These are phyloP conservation scores for Alethe diademata DNA, from an alignment of 2,113 vertebrate species.

Conservation along the genomic window DNA sequence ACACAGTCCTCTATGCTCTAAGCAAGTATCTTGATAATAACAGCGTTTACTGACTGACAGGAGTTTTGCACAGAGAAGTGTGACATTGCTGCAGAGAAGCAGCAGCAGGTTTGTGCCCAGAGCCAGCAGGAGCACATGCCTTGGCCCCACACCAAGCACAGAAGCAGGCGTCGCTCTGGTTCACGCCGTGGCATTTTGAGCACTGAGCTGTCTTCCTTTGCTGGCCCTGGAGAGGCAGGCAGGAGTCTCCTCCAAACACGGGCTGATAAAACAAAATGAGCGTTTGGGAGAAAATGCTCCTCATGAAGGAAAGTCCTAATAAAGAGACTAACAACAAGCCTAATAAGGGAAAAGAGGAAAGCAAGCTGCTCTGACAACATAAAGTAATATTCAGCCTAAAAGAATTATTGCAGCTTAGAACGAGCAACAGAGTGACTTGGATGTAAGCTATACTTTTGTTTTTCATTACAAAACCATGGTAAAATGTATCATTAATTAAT, in stretches of 20 bases:
- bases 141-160: conserved; percentile 88
- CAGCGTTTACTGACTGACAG: neutral
- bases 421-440: neutral
- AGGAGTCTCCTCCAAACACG: neutral
- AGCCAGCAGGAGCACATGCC: conserved; percentile 29
- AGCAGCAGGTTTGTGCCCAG: neutral
- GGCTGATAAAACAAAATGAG: conserved; percentile 51
- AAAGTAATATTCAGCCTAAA: neutral
- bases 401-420: neutral
- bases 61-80: neutral
- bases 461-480: neutral
- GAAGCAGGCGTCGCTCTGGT: conserved; percentile 74
- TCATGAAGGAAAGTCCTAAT: neutral
- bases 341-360: neutral
- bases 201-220: conserved; percentile 70
- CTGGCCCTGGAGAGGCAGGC: neutral
- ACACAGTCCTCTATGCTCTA: neutral
- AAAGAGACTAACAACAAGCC: neutral
- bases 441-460: neutral
- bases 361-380: neutral
- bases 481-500: neutral
- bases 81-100: neutral
- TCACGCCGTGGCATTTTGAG: conserved; percentile 75
- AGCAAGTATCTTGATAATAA: neutral
- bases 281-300: neutral